Base-by-base conservation (phyloP, 2,113 vertebrate genomes). In the Pachycephala philippinensis region DNA sequence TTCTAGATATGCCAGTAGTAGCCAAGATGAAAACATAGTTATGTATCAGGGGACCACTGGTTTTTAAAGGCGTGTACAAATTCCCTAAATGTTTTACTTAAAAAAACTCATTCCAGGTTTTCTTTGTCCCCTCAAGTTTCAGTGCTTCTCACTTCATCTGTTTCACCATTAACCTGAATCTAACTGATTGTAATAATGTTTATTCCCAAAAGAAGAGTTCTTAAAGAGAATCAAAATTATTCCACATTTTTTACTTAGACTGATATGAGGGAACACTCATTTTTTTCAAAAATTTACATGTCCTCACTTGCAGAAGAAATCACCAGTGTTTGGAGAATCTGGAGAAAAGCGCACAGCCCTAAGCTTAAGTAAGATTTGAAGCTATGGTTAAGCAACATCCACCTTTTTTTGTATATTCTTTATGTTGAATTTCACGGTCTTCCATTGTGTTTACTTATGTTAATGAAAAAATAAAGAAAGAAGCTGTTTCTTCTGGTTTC, bases 1-100 rank as follows among this genome's bases (percentile, higher is more conserved):
- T 50, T 56, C 15, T 74, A 61, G 40, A 42, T 21, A 68, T 83
- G 18, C 8, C 9, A 27, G 18, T 59, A 42, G 20, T 23, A 74
- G 9, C 18, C 23, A 57, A 65, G 37, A 40, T 50, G 8, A 72
- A 89, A 87, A 44, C 27, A 72, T 11, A 65, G 10, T 9, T 56
- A 23, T 7, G 0, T 8, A 56, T 42, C 30, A 9, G 13, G 3
- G 28, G 37, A 33, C 4, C 6, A 24, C 11, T 45, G 6, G 7
- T 37, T 3, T 61, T 85, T 50, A 76, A 79, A 89, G 30, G 1
- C 0, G 0, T 18, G 11, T 15, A 33, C 4, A 59, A 37, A 54
- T 54, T 71, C 59, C 2, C 8, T 66, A 44, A 66, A 53, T 28
- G 9, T 57, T 85, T 42, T 50, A 31, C 9, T n/a, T n/a, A n/a